These are phyloP conservation scores for Nephrotoma guestfalica DNA, from an alignment of 2,888 invertebrate genomes.

Conservation along the genomic window DNA sequence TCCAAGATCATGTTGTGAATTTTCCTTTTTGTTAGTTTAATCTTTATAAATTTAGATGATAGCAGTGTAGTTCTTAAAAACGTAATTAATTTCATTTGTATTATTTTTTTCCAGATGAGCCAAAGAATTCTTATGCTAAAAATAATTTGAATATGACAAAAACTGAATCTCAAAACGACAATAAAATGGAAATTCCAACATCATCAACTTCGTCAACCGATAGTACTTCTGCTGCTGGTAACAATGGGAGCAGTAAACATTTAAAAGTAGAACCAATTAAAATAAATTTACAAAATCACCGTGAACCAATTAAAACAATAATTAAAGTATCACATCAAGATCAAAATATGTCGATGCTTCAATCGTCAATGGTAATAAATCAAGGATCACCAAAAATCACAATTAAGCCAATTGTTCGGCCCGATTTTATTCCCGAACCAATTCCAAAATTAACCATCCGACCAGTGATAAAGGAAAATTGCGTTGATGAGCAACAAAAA, in stretches of 20 bases:
- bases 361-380: not conserved
- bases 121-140: not conserved
- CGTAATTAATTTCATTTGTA: too few species aligned
- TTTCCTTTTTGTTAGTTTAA: too few species aligned
- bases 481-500: not conserved
- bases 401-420: constrained; percentile 22
- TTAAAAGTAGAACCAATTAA: constrained; percentile 33
- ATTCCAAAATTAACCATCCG: constrained; percentile 21
- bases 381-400: constrained; percentile 19
- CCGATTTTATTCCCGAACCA: constrained; percentile 18
- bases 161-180: constrained; percentile 2
- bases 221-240: not conserved
- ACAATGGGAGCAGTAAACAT: constrained; percentile 5
- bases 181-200: constrained; percentile 3
- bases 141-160: not conserved
- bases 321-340: constrained; percentile 9
- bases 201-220: not conserved
- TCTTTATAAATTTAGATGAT: too few species aligned
- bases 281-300: constrained; percentile 24
- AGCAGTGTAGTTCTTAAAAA: too few species aligned
- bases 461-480: constrained; percentile 5
- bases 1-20: too few species aligned
- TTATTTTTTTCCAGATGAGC: not conserved
- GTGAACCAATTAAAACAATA: constrained; percentile 13
- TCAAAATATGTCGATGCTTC: not conserved